These are phyloP conservation scores for Anolis apletophallus DNA, from an alignment of 2,797 vertebrate species.

Conservation along the genomic window DNA sequence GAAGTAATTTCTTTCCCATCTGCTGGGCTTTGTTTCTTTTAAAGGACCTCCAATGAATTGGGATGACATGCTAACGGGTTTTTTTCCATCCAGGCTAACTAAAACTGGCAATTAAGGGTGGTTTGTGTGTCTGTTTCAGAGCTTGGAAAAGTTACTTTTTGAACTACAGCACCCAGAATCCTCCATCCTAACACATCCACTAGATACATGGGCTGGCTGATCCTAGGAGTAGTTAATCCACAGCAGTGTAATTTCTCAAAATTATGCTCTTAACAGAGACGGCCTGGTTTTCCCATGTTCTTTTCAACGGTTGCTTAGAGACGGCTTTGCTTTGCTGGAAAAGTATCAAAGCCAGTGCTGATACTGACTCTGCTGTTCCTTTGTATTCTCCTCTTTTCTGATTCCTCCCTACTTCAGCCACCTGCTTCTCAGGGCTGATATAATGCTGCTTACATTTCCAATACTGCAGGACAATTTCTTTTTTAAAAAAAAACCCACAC, in stretches of 20 bases:
- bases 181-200: too few relatives aligned
- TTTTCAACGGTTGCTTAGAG: slow-evolving; percentile 19
- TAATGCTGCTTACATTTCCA: slow-evolving; percentile 59
- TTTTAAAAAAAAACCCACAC: neutral
- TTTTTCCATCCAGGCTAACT: neutral
- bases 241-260: too few relatives aligned
- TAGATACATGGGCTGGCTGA: too few relatives aligned
- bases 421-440: slow-evolving; percentile 42
- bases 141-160: too few relatives aligned
- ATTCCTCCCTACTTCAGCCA: slow-evolving; percentile 45
- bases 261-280: neutral
- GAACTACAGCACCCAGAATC: too few relatives aligned
- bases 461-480: slow-evolving; percentile 39
- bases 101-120: slow-evolving; percentile 6
- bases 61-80: neutral
- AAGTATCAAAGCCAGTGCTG: slow-evolving; percentile 16
- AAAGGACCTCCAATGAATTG: neutral
- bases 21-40: neutral
- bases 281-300: neutral
- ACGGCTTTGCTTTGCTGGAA: neutral
- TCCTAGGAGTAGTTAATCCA: too few relatives aligned
- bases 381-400: slow-evolving; percentile 36
- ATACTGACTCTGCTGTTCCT: slow-evolving; percentile 36
- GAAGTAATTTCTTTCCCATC: neutral
- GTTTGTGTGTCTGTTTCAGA: neutral